These are phyloP conservation scores for Cantharis lateralis DNA, from an alignment of 2,888 invertebrate genomes.

Conservation along the genomic window DNA sequence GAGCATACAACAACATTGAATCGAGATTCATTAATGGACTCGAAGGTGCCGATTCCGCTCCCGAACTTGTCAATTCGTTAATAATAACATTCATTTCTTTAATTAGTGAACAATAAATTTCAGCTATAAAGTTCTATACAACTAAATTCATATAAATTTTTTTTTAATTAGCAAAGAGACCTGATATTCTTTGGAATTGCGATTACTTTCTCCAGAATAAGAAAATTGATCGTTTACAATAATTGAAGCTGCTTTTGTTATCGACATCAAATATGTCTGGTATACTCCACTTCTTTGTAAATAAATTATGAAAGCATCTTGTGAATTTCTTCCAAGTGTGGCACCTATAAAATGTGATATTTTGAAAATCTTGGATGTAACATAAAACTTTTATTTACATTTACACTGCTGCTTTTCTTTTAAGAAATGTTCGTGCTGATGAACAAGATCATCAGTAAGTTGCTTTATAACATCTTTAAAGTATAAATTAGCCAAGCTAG, in stretches of 20 bases:
- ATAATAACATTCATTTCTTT: conserved; percentile 45
- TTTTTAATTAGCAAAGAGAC: conserved; percentile 10
- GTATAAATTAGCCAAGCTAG: conserved; percentile 42
- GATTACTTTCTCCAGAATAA: conserved; percentile 25
- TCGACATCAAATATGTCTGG: conserved; percentile 44
- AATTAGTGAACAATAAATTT: conserved; percentile 44
- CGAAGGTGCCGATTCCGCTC: conserved; percentile 14
- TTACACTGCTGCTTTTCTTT: conserved; percentile 35
- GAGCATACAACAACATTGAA: conserved; percentile 44
- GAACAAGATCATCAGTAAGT: conserved; percentile 45
- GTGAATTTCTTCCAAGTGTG: neutral
- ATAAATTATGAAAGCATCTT: conserved; percentile 30
- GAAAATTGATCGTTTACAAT: conserved; percentile 41
- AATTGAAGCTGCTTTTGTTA: conserved; percentile 42
- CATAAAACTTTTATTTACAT: conserved; percentile 22
- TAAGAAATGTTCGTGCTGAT: conserved; percentile 42
- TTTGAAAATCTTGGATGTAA: neutral
- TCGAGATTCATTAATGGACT: conserved; percentile 18
- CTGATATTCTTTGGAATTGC: conserved; percentile 35
- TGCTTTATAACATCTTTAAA: conserved; percentile 44
- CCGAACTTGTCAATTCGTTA: conserved; percentile 39
- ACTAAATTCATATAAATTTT: neutral
- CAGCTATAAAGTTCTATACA: conserved; percentile 11
- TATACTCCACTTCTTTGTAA: conserved; percentile 37
- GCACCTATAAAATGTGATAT: neutral